Evolutionary conservation across 2,113 vertebrate species (phyloP), one percentile per base, ranked within the genome.

Genomic region (Leptosomus discolor): DNA sequence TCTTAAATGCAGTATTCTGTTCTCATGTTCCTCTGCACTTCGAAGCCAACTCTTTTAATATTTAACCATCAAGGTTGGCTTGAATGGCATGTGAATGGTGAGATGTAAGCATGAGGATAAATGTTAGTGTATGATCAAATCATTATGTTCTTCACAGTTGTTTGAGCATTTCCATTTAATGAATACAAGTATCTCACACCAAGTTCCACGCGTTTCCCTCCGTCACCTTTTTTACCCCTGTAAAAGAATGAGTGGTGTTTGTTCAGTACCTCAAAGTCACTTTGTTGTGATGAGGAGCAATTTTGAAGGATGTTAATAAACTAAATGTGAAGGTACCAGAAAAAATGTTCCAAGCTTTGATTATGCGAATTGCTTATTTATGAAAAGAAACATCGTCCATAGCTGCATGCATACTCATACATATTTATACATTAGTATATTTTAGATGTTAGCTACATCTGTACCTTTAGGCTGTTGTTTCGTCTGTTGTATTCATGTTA

Each of bases 391-490:
- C 39, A 37, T 17, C 0, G 11, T 78, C 88, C 51, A 43, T 89
- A 60, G 76, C 68, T 86, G 8, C 21, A 32, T 53, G 63, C 43
- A 26, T n/a, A 18, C 75, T 95, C 73, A 95, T 94, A 22, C 80
- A 80, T 95, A 97, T 97, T 97, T 88, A 95, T 92, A 51, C 41
- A 51, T 2, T 5, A 24, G 63, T 67, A 10, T 93, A 30, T 80
- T 76, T 94, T 85, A 92, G 82, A 68, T 68, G 69, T 79, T 86
- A 76, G 78, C 71, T 91, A 14, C 68, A 58, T 88, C 76, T 91
- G 54, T 83, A 95, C 86, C 97, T 97, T 92, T 92, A 96, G 95
- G 96, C 88, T 94, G 68, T 93, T 97, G 80, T 95, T 96, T 91
- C 12, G 17, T 43, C 60, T 90, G 41, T 91, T 96, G 77, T 92